phyloP scores from a whole-genome alignment of 2,113 vertebrate species.

The Andinoacara biseriatus region DNA sequence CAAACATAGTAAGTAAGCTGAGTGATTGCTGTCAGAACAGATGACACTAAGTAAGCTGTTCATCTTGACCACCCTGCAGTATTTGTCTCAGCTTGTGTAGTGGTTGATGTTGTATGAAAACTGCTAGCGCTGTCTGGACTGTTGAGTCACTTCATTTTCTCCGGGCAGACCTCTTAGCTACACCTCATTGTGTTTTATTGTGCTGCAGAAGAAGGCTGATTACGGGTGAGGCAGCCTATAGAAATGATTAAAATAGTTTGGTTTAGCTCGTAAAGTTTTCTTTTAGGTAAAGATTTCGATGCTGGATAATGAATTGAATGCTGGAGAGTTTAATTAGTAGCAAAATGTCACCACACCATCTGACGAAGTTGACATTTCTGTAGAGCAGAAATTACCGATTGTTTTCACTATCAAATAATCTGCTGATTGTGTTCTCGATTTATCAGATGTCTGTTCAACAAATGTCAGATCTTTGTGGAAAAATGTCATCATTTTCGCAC shows the following conservation, averaged over 20 bases:
- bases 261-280: background rate
- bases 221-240: background rate
- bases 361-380: background rate
- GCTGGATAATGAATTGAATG: slow-evolving; percentile 6
- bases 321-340: slow-evolving; percentile 11
- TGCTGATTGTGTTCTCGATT: background rate
- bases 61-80: slow-evolving; percentile 29
- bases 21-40: slow-evolving; percentile 5
- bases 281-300: background rate
- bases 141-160: slow-evolving; percentile 48
- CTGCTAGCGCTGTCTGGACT: slow-evolving; percentile 48
- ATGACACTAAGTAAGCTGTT: slow-evolving; percentile 14
- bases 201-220: background rate
- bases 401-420: background rate
- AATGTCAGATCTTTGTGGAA: background rate
- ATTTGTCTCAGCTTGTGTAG: slow-evolving; percentile 37
- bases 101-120: slow-evolving; percentile 33
- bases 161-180: background rate
- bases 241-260: background rate
- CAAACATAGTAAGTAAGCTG: slow-evolving; percentile 54
- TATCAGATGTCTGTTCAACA: background rate
- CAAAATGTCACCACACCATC: background rate
- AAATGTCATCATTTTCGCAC: background rate
- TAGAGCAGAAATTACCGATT: background rate
- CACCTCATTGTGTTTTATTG: background rate